These are phyloP conservation scores for Isaurus tuberculatus DNA, from an alignment of 92 coral and sea anemone genomes.

Conservation along the genomic window DNA sequence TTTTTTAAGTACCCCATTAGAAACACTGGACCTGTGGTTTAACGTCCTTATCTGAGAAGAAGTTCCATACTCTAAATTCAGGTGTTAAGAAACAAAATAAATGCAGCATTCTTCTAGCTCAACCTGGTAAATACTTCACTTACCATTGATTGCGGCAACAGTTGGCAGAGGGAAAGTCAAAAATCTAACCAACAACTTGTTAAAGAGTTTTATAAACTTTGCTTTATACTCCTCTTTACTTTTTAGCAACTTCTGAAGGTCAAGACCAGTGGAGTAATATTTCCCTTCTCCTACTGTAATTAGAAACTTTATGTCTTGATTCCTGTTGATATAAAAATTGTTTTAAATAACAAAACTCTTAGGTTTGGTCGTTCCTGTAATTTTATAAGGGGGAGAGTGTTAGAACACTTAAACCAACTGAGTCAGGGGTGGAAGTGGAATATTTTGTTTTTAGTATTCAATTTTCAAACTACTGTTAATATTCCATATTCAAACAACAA, in stretches of 20 bases:
- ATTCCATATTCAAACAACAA: no score
- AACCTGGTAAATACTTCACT: neutral
- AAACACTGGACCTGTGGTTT: no score
- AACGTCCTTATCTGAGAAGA: no score
- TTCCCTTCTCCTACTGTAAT: constrained; percentile 72
- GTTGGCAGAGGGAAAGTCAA: constrained; percentile 79
- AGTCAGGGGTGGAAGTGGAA: no score
- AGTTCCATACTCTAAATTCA: no score
- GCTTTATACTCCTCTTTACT: constrained; percentile 29
- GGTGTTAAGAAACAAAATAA: neutral
- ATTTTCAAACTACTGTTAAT: no score
- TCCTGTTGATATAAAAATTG: constrained; percentile 42
- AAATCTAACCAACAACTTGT: constrained; percentile 39
- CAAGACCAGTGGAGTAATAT: constrained; percentile 78
- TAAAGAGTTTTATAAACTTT: neutral
- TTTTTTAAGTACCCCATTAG: no score
- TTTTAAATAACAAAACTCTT: no score
- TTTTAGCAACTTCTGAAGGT: constrained; percentile 45
- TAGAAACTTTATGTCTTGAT: constrained; percentile 63
- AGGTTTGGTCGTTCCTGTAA: no score
- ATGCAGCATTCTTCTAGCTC: neutral
- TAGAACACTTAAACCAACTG: no score
- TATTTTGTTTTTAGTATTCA: no score
- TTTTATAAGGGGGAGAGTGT: no score
- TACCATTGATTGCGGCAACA: constrained; percentile 83